phyloP scores from a whole-genome alignment of 2,888 invertebrate species.

The Tetheella fluctuosa region DNA sequence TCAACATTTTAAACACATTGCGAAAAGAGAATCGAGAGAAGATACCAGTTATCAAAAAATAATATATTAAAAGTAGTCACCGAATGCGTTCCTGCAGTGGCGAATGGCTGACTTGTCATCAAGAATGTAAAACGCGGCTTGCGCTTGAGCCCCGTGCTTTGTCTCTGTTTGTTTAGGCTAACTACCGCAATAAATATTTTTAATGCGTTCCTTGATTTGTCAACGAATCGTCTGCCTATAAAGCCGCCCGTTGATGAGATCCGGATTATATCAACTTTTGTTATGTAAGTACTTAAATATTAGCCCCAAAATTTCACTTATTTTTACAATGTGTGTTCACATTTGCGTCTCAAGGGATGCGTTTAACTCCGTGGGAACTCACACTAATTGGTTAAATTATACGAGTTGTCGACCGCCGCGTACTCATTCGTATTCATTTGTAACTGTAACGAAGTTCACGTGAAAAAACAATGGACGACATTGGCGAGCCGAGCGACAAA shows the following conservation, averaged over 20 bases:
- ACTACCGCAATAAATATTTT: conserved; percentile 78
- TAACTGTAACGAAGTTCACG: conserved; percentile 57
- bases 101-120: conserved; percentile 80
- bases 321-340: conserved; percentile 35
- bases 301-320: conserved; percentile 21
- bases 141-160: conserved; percentile 60
- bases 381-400: conserved; percentile 75
- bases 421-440: conserved; percentile 68
- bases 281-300: conserved; percentile 6
- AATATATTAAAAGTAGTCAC: neutral
- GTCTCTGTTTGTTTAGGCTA: conserved; percentile 74
- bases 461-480: conserved; percentile 49
- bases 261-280: conserved; percentile 8
- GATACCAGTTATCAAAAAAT: too few relatives aligned
- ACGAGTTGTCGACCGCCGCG: conserved; percentile 51
- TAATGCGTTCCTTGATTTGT: conserved; percentile 70
- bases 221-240: conserved; percentile 37
- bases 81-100: conserved; percentile 58
- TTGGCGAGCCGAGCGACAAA: conserved; percentile 39
- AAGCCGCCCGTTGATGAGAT: conserved; percentile 17
- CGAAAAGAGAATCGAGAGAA: too few relatives aligned
- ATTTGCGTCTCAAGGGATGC: conserved; percentile 63
- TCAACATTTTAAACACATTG: too few relatives aligned
- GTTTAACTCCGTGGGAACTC: conserved; percentile 69
- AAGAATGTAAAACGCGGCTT: conserved; percentile 76